Evolutionary conservation across 2,113 vertebrate genomes (phyloP).

Genomic region (Kryptolebias marmoratus): DNA sequence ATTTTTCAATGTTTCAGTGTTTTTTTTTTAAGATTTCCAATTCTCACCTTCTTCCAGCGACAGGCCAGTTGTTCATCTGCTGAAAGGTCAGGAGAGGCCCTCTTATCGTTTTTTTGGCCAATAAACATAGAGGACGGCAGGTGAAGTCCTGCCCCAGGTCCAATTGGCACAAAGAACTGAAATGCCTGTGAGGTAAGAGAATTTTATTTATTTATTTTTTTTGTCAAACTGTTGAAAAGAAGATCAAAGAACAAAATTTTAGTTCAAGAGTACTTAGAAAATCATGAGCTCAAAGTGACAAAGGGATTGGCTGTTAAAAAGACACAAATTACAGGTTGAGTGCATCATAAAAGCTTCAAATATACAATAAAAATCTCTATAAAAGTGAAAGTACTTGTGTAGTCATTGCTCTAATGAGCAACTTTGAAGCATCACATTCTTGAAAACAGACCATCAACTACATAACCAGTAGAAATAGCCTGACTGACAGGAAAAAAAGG

Average conservation of each 20-base stretch:
- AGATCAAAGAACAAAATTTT: no score
- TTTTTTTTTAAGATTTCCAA: neutral
- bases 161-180: conserved; percentile 93
- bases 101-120: conserved; percentile 85
- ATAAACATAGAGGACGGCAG: conserved; percentile 91
- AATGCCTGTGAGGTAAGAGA: conserved; percentile 87
- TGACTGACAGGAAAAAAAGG: conserved; percentile 1
- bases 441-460: neutral
- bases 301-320: neutral
- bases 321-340: neutral
- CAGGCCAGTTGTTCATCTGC: conserved; percentile 93
- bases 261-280: no score
- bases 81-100: conserved; percentile 88
- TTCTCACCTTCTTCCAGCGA: conserved; percentile 91
- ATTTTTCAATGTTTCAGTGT: neutral
- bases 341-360: neutral
- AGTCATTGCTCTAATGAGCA: neutral
- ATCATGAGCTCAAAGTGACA: neutral
- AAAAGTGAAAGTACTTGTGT: no score
- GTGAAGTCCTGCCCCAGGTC: conserved; percentile 86
- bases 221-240: no score
- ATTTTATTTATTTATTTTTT: conserved; percentile 74
- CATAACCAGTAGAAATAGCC: neutral
- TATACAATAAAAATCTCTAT: no score
- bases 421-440: neutral